Conservation (phyloP, 1,140 invertebrate genomes). For the Hycleus cichorii region DNA sequence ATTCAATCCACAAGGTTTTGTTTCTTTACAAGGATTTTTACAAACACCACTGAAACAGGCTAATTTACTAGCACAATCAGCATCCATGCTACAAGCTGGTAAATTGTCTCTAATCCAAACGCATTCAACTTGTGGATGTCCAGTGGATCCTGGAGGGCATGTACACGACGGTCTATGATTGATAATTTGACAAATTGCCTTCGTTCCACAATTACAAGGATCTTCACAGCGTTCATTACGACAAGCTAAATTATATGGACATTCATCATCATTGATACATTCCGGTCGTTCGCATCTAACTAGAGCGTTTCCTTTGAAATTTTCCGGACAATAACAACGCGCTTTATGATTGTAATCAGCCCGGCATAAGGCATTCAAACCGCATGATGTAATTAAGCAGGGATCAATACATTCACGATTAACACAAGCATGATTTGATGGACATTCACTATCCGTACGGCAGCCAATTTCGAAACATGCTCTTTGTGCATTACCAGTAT, state of each 20-base stretch:
- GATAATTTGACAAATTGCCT: constrained; percentile 66
- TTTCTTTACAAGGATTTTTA: constrained; percentile 71
- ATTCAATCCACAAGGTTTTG: constrained; percentile 70
- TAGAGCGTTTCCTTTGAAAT: constrained; percentile 67
- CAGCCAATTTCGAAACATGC: constrained; percentile 78
- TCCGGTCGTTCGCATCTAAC: constrained; percentile 69
- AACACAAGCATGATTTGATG: constrained; percentile 72
- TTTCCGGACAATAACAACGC: constrained; percentile 70
- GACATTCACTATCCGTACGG: constrained; percentile 75
- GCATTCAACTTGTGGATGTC: constrained; percentile 66
- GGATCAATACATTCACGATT: constrained; percentile 76
- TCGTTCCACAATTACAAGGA: constrained; percentile 66
- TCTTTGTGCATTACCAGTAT: constrained; percentile 75
- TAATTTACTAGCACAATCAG: constrained; percentile 74
- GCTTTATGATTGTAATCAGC: constrained; percentile 64
- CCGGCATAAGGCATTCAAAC: constrained; percentile 70
- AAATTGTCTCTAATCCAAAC: constrained; percentile 43
- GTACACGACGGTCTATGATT: constrained; percentile 70
- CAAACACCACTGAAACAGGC: constrained; percentile 76
- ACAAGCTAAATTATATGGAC: constrained; percentile 67
- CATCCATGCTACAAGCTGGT: constrained; percentile 70
- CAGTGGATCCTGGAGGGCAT: constrained; percentile 74
- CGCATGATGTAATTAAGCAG: constrained; percentile 72
- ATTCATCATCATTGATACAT: constrained; percentile 65
- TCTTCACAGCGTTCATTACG: constrained; percentile 64